Base-by-base conservation (phyloP, 2,113 vertebrate genomes). In the Spea multiplicata region DNA sequence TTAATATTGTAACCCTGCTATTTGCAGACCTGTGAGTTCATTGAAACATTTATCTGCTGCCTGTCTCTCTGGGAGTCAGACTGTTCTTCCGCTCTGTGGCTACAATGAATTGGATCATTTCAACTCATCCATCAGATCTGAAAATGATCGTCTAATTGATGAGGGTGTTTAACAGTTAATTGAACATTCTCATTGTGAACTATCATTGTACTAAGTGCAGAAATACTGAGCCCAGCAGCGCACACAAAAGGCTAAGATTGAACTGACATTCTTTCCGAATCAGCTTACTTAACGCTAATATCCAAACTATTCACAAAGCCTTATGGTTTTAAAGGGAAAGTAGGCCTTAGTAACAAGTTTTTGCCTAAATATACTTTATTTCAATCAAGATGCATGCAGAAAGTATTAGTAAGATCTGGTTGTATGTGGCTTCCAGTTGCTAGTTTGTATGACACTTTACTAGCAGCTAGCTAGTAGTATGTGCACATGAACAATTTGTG, bases 111-210 rank as follows among this genome's bases (percentile, higher is more conserved):
- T 88, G 90, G 90, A 91, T 94, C 93, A 94, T 95, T 94, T 95
- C 87, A 91, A 90, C 84, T 93, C 95, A 98, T 98, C 93, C 93
- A 97, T 98, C 95, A 98, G 87, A 89, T 94, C 88, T 91, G 88
- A 92, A 97, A 96, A 93, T 95, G 91, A 95, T 94, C 93, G 90
- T 93, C 94, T 95, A 94, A 97, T 95, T 93, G 91, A 92, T 86
- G 86, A 88, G 87, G 76, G 86, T 83, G 81, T 94, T 96, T 95
- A 94, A 96, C 93, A 97, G 91, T 91, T 96, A 97, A 96, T 94
- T 96, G 91, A 97, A 91, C 93, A 95, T 89, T 91, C 91, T 90
- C 91, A 90, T 92, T 93, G 89, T 87, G 88, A 90, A 90, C 86
- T 89, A 88, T 85, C 90, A 86, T 93, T 90, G 88, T 92, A 93